Evolutionary conservation across 2,888 invertebrate species (phyloP), one percentile per base, ranked within the genome.

Genomic region (Serripes groenlandicus): DNA sequence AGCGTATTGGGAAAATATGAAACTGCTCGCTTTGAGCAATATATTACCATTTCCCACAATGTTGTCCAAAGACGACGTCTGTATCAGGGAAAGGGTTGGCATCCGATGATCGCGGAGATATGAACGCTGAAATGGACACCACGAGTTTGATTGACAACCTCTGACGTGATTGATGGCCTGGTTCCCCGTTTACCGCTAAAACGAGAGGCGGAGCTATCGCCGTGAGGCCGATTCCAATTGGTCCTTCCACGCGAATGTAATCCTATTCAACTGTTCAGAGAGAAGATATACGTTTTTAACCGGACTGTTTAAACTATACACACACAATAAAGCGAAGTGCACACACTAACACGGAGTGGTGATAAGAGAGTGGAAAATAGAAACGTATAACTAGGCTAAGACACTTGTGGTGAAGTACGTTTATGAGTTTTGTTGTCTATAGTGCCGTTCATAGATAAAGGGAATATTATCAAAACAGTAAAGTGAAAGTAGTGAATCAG

Each of bases 71-170:
- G n/a, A 28, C 58, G 58, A 58, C 23, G n/a, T n/a, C n/a, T n/a
- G n/a, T n/a, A n/a, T n/a, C n/a, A n/a, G n/a, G n/a, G 32, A 62
- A 62, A 62, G 62, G 62, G 34, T 34, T 62, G 62, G 34, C 32
- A 32, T 18, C 32, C n/a, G 62, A 62, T 62, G 34, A 32, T 30
- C 62, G 32, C 62, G 62, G 21, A 62, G 62, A 62, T 62, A 62
- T 62, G 21, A 62, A 62, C 32, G 76, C 58, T 78, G 85, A 89
- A 89, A 88, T 89, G 90, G 90, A 90, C 90, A 91, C 85, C 81
- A 66, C 32, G 76, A n/a, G 28, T 32, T 71, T 92, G 92, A 92
- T 92, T 92, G 92, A 90, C 92, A 91, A 88, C 75, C 83, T 79
- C 75, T 82, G 87, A 87, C 81, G 80, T 91, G 90, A 92, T 91